Evolutionary conservation across 2,113 vertebrate genomes (phyloP).

Genomic region (Sakesphorus luctuosus): DNA sequence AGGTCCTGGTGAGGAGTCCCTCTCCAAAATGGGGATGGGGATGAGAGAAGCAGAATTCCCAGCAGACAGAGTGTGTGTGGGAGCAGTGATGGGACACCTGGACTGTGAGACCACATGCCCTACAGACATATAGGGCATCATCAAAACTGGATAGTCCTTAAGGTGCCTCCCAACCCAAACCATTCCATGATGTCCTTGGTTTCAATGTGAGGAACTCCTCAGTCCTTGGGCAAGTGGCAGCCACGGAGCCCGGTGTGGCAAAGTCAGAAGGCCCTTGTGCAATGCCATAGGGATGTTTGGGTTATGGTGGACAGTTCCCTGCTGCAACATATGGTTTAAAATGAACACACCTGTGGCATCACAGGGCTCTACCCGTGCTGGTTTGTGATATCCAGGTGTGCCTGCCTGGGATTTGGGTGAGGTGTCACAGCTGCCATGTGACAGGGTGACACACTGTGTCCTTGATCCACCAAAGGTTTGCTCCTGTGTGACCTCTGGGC

Average conservation of each 20-base stretch:
- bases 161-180: not conserved
- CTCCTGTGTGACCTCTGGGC: not conserved
- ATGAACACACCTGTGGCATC: not conserved
- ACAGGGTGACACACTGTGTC: not conserved
- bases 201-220: not conserved
- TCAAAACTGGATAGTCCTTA: not conserved
- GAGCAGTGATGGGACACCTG: not conserved
- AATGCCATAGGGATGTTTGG: not conserved
- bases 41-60: not conserved
- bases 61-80: not conserved
- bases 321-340: not conserved
- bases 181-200: rapidly evolving
- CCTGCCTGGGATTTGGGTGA: not conserved
- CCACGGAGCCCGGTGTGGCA: not conserved
- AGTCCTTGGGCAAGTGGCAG: not conserved
- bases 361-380: not conserved
- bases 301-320: rapidly evolving
- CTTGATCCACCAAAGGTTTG: not conserved
- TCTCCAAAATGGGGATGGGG: not conserved
- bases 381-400: not conserved
- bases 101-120: rapidly evolving
- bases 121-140: not conserved
- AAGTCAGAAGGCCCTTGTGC: not conserved
- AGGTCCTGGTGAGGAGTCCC: not conserved
- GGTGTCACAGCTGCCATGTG: not conserved